Conservation (phyloP, 2,113 vertebrate genomes). For the Synodontis membranacea region DNA sequence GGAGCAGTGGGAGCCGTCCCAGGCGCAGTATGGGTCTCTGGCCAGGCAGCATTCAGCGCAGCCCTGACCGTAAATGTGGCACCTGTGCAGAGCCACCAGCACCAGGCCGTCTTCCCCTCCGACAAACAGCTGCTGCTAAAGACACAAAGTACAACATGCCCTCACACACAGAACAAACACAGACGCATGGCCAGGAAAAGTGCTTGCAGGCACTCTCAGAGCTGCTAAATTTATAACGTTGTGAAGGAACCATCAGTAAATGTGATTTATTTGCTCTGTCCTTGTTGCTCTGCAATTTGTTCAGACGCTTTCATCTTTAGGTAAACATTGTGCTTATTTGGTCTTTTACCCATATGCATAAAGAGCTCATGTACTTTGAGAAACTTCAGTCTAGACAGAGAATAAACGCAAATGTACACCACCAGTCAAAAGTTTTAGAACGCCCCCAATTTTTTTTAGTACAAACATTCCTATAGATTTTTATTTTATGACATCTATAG, state of each 20-base stretch:
- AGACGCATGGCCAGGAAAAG: slow-evolving; percentile 34
- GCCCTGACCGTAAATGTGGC: slow-evolving; percentile 90
- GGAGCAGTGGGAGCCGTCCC: slow-evolving; percentile 92
- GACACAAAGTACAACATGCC: slow-evolving; percentile 36
- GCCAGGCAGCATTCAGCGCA: slow-evolving; percentile 97
- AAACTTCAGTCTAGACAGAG: neutral
- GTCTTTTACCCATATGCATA: neutral
- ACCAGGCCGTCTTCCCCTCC: slow-evolving; percentile 87
- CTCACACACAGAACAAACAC: slow-evolving; percentile 41
- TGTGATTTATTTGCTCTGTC: slow-evolving; percentile 10
- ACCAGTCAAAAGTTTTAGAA: no score
- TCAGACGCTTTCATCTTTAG: neutral
- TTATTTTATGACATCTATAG: no score
- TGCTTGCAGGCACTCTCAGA: slow-evolving; percentile 30
- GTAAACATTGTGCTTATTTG: neutral
- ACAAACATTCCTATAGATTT: no score
- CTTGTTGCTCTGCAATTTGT: slow-evolving; percentile 14
- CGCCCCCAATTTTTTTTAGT: no score
- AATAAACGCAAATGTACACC: neutral
- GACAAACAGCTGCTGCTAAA: slow-evolving; percentile 93
- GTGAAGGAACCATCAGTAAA: slow-evolving; percentile 30
- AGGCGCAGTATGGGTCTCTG: slow-evolving; percentile 96
- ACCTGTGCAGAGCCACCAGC: slow-evolving; percentile 93
- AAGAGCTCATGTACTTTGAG: neutral
- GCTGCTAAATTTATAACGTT: neutral